Evolutionary conservation across 2,888 invertebrate species (phyloP).

Genomic region (Cheilosia grossa): DNA sequence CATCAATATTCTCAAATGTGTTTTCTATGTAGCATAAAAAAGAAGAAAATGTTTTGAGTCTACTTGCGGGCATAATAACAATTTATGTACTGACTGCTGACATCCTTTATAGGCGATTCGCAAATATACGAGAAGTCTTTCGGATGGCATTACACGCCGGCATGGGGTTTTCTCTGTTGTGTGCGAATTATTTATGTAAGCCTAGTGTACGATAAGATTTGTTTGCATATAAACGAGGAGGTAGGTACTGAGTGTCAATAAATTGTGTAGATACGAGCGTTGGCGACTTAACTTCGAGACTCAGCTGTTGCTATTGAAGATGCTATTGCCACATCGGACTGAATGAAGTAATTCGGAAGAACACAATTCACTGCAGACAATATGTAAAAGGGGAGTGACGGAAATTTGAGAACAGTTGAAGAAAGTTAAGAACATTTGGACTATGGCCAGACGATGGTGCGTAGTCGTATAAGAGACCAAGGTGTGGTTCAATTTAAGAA

Average conservation of each 20-base stretch:
- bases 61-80: constrained; percentile 22
- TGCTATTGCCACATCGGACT: no score
- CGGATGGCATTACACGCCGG: background rate
- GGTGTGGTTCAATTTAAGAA: no score
- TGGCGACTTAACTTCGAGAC: constrained; percentile 1
- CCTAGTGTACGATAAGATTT: constrained; percentile 3
- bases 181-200: constrained; percentile 17
- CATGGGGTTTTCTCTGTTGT: background rate
- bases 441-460: no score
- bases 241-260: constrained; percentile 25
- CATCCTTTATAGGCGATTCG: constrained; percentile 10
- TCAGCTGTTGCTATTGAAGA: background rate
- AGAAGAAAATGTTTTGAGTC: background rate
- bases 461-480: no score
- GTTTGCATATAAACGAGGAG: background rate
- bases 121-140: constrained; percentile 3
- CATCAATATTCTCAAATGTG: constrained; percentile 27
- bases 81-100: constrained; percentile 8
- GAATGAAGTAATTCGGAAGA: no score
- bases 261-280: constrained; percentile 14
- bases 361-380: no score
- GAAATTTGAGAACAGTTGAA: no score
- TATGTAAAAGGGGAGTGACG: no score
- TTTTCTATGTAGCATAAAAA: background rate
- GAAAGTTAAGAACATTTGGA: no score